Base-by-base conservation (phyloP, 2,113 vertebrate genomes). In the Psittacula cyanocephala region DNA sequence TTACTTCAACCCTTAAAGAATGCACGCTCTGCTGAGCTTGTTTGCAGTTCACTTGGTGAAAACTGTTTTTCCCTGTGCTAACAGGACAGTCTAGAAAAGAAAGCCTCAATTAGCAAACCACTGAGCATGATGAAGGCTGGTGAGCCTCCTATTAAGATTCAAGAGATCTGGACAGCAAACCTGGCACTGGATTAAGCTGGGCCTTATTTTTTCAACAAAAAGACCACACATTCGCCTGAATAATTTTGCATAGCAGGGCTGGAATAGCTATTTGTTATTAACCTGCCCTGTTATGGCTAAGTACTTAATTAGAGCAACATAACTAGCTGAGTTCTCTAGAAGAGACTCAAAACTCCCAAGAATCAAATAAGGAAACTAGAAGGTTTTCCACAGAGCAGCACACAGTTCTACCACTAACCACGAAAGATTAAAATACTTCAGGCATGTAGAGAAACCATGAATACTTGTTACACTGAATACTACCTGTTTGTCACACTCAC, bases 81-180 rank as follows among this genome's bases (percentile, higher is more conserved):
- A 57, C 71, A 81, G 44, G 65, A 52, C 31, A 49, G 25, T 25
- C 43, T 9, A 70, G 74, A 65, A 87, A 92, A 90, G 37, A 88
- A 81, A 93, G 63, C 49, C 68, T 92, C 82, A 95, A 83, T 94
- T 83, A 97, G 72, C 63, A 72, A 91, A 83, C 68, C 59, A 75
- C 55, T 20, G 44, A 91, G 90, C 52, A 39, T 7, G 70, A 76
- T 55, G 78, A 75, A 60, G 47, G 70, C 78, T 69, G 39, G 37
- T 52, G 65, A 93, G 78, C 49, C 52, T 89, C 81, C 77, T n/a
- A 55, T 50, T 72, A 76, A 52, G 41, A 70, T n/a, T 76, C 31
- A 74, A 88, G 80, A 78, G 83, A 82, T 88, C 53, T 41, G 88
- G 69, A 86, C 60, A 93, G 74, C 72, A 91, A 83, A 81, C 46